Conservation (phyloP, 1,140 invertebrate genomes). For the Zaprionus vittiger region DNA sequence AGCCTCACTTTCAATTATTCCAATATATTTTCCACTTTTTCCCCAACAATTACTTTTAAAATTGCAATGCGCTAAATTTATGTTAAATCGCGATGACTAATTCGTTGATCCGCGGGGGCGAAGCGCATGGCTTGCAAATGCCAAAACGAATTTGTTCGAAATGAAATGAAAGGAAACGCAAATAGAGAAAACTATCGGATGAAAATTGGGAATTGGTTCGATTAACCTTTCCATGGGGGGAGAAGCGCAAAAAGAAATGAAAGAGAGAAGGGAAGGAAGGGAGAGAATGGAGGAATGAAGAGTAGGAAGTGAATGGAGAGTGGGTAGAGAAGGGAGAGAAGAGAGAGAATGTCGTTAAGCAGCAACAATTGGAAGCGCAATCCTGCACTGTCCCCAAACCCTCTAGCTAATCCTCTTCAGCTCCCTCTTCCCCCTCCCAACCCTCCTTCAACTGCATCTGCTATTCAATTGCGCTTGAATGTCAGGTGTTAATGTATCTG, state of each 20-base stretch:
- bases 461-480: constrained; percentile 64
- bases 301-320: too few species aligned
- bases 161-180: constrained; percentile 3
- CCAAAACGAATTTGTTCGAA: constrained; percentile 15
- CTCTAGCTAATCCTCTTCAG: neutral
- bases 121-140: constrained; percentile 35
- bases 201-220: constrained; percentile 64
- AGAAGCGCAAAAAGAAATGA: neutral
- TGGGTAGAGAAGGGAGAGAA: neutral
- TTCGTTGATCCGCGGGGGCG: neutral
- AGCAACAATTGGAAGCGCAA: constrained; percentile 34
- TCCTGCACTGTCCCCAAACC: neutral
- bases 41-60: neutral
- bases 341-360: constrained; percentile 42
- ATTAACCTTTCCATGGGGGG: constrained; percentile 64
- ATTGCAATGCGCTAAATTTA: neutral
- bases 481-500: constrained; percentile 69
- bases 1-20: neutral
- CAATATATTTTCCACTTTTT: neutral
- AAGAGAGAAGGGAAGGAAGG: constrained; percentile 1
- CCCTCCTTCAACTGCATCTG: neutral
- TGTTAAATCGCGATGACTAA: neutral
- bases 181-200: constrained; percentile 50
- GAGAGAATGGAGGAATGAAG: too few species aligned
- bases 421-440: neutral